phyloP scores from a whole-genome alignment of 1,140 invertebrate species.

The Drosophila chauvacae region DNA sequence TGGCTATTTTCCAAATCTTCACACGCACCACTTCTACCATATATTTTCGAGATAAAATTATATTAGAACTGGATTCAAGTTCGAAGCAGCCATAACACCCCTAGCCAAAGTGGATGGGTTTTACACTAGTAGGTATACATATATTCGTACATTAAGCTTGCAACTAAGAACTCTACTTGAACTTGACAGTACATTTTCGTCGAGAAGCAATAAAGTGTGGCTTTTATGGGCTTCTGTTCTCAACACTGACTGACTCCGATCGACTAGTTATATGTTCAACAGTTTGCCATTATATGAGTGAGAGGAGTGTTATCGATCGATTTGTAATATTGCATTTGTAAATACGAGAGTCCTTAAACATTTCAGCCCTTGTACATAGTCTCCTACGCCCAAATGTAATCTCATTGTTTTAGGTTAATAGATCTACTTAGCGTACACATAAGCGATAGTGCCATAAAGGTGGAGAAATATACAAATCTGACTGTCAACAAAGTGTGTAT shows the following conservation, averaged over 20 bases:
- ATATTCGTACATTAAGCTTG: slow-evolving; percentile 10
- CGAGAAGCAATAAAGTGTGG: slow-evolving; percentile 16
- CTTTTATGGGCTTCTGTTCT: neutral
- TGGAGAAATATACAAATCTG: slow-evolving; percentile 62
- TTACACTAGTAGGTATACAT: slow-evolving; percentile 1
- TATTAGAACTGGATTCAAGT: slow-evolving; percentile 10
- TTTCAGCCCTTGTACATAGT: slow-evolving; percentile 24
- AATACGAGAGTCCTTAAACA: slow-evolving; percentile 2
- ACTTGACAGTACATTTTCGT: neutral
- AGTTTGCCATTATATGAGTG: slow-evolving; percentile 1
- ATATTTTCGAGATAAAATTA: neutral
- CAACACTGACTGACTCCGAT: slow-evolving; percentile 4
- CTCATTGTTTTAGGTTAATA: slow-evolving; percentile 68
- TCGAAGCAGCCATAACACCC: slow-evolving; percentile 8
- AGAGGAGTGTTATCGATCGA: neutral
- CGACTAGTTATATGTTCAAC: neutral
- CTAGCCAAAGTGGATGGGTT: slow-evolving; percentile 13
- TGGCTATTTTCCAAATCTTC: neutral
- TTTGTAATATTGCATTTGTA: slow-evolving; percentile 12
- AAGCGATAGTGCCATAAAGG: slow-evolving; percentile 75
- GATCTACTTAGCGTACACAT: slow-evolving; percentile 13
- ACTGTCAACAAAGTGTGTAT: slow-evolving; percentile 31
- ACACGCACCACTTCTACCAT: neutral
- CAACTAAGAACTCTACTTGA: neutral
- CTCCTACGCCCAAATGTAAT: slow-evolving; percentile 51